phyloP scores from a whole-genome alignment of 2,888 invertebrate genomes.

The Oscheius onirici region DNA sequence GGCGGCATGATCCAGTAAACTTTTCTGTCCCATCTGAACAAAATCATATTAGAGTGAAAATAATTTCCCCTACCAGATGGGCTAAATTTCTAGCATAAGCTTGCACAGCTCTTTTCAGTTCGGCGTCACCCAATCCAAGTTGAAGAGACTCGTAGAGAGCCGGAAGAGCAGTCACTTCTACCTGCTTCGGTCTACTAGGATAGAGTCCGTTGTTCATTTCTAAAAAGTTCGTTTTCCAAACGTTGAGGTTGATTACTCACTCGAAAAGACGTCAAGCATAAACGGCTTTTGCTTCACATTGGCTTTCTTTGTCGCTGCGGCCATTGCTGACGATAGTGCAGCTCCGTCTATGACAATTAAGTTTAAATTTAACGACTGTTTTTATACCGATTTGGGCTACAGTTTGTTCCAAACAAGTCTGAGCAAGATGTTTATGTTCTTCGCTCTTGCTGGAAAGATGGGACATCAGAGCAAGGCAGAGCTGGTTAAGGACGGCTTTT shows the following conservation, averaged over 20 bases:
- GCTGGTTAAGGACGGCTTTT: conserved; percentile 55
- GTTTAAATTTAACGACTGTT: background rate
- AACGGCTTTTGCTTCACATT: conserved; percentile 54
- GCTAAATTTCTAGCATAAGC: conserved; percentile 39
- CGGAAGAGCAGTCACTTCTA: conserved; percentile 53
- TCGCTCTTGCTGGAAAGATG: conserved; percentile 58
- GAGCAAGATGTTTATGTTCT: conserved; percentile 51
- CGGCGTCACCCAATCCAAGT: conserved; percentile 41
- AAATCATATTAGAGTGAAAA: background rate
- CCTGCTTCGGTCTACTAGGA: conserved; percentile 51
- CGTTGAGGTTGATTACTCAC: conserved; percentile 8
- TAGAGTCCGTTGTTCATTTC: conserved; percentile 49
- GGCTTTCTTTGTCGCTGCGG: conserved; percentile 52
- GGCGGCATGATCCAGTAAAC: conserved; percentile 43
- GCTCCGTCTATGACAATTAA: conserved; percentile 42
- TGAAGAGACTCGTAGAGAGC: conserved; percentile 50
- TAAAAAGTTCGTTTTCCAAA: conserved; percentile 10
- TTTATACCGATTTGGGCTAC: conserved; percentile 45
- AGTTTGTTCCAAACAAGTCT: conserved; percentile 44
- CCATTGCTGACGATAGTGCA: conserved; percentile 48
- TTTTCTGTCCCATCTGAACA: conserved; percentile 46
- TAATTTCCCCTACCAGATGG: conserved; percentile 37
- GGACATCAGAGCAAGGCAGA: conserved; percentile 45
- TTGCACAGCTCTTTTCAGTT: conserved; percentile 45
- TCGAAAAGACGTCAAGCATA: conserved; percentile 36